Percentiles rank a stretch among this genome's conserved stretches.
These are phyloP conservation scores for Martes flavigula DNA, from an alignment of 2,797 vertebrate genomes.

Conservation along the genomic window DNA sequence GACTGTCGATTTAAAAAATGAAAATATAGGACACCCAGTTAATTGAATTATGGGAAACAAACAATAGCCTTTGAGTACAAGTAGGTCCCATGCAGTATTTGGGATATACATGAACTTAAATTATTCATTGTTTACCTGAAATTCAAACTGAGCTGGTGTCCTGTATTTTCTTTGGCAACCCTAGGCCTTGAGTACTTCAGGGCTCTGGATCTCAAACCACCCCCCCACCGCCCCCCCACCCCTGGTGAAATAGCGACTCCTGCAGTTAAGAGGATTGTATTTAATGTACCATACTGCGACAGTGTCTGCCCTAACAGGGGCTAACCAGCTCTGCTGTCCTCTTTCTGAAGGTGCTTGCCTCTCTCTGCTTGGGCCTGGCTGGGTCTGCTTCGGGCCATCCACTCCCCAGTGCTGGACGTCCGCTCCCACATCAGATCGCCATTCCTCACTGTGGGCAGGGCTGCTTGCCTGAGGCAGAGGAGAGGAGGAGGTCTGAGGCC, in stretches of 20 bases:
- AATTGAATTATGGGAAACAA: not conserved
- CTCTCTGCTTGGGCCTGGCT: not conserved
- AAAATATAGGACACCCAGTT: not conserved
- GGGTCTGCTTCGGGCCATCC: not conserved
- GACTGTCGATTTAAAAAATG: not conserved
- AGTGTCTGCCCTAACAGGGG: accelerated
- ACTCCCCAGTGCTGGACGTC: not conserved
- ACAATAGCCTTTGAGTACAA: not conserved
- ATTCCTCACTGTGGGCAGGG: not conserved
- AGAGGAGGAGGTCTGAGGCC: not conserved
- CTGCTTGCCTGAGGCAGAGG: not conserved
- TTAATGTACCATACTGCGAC: not conserved
- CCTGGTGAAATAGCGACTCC: not conserved
- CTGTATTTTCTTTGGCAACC: not conserved
- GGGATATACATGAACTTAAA: not conserved
- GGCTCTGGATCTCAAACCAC: not conserved
- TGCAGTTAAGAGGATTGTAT: accelerated
- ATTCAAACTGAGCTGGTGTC: not conserved
- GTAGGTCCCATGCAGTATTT: not conserved
- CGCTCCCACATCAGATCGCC: not conserved
- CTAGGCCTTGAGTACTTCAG: not conserved
- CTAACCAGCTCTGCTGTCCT: not conserved
- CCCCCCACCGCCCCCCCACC: accelerated
- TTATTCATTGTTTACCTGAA: not conserved
- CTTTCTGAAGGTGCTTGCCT: not conserved